Evolutionary conservation across 2,797 vertebrate species (phyloP).

Genomic region (Artibeus jamaicensis): DNA sequence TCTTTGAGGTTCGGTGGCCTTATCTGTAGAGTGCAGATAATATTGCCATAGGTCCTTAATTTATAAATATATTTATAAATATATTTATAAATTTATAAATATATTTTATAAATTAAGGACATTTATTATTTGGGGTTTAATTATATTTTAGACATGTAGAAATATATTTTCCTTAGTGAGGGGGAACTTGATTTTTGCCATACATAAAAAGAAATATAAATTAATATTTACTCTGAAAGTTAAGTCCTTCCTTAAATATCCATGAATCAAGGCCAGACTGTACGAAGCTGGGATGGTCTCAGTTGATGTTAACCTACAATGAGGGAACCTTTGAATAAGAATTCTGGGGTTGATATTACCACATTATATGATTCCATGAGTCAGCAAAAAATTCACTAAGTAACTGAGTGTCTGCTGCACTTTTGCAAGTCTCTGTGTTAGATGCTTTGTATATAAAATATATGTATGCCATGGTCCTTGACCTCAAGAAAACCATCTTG

Average conservation of each 20-base stretch:
- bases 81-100: neutral
- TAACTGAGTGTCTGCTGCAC: neutral
- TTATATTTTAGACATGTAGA: neutral
- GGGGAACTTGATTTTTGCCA: neutral
- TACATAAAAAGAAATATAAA: neutral
- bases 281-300: neutral
- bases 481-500: neutral
- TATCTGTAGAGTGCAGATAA: neutral
- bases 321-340: neutral
- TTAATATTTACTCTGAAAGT: slow-evolving; percentile 2
- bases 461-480: neutral
- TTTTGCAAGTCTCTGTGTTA: neutral
- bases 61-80: neutral
- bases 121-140: neutral
- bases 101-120: too few relatives aligned
- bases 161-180: neutral
- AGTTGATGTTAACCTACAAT: neutral
- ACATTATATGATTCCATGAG: neutral
- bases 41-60: neutral
- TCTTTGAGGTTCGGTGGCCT: neutral
- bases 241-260: neutral
- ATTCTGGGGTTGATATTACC: neutral
- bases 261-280: neutral
- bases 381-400: neutral
- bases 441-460: neutral